Evolutionary conservation across 2,113 vertebrate species (phyloP).

Genomic region (Corydoras maculifer): DNA sequence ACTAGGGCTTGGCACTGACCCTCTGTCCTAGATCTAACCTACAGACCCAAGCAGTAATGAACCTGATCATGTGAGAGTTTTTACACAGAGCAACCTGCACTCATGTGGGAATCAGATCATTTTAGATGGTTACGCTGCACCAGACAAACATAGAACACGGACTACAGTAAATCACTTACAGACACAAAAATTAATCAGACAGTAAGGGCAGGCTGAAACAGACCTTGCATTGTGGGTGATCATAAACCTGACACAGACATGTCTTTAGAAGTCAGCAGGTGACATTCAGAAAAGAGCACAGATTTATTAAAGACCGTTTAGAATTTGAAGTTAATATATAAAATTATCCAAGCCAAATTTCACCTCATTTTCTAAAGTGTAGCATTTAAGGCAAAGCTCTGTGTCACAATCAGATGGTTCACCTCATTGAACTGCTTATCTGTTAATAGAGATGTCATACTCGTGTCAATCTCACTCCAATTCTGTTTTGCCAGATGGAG

Average conservation of each 20-base stretch:
- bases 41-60: slow-evolving; percentile 3
- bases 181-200: slow-evolving; percentile 7
- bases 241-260: neutral
- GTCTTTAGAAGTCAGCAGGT: slow-evolving; percentile 18
- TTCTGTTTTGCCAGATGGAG: slow-evolving; percentile 93
- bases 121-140: neutral
- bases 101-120: neutral
- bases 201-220: neutral
- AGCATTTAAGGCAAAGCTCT: slow-evolving; percentile 49
- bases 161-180: neutral
- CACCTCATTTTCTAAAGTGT: slow-evolving; percentile 16
- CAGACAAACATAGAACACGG: slow-evolving; percentile 1
- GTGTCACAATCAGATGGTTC: slow-evolving; percentile 56
- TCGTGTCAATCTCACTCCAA: slow-evolving; percentile 64
- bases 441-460: slow-evolving; percentile 64
- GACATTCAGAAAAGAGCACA: neutral
- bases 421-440: slow-evolving; percentile 64
- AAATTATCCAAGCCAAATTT: too few relatives aligned
- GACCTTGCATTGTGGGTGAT: slow-evolving; percentile 5
- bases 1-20: slow-evolving; percentile 43
- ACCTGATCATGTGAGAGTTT: slow-evolving; percentile 1
- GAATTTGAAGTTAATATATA: slow-evolving; percentile 11
- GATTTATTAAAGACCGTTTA: neutral
- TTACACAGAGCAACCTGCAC: neutral
- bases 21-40: too few relatives aligned